Percentiles rank a stretch among this genome's conserved stretches.
Conservation (phyloP, 2,113 vertebrate species). For the Podarcis raffonei region DNA sequence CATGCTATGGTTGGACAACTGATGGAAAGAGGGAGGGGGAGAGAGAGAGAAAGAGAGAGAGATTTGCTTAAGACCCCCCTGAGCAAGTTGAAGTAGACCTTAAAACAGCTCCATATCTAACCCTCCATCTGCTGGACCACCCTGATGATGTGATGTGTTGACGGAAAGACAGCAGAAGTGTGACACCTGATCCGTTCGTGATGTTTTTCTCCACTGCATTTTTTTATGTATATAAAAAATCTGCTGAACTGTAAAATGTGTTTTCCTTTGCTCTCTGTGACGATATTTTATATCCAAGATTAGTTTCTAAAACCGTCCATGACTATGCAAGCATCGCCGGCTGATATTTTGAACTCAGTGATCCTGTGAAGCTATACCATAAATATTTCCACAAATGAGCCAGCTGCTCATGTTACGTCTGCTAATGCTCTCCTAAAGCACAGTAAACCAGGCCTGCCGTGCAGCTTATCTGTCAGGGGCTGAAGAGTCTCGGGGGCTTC, state of each 20-base stretch:
- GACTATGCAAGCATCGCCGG: slow-evolving; percentile 65
- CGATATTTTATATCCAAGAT: slow-evolving; percentile 61
- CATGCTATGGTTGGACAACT: not conserved
- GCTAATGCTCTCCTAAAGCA: slow-evolving; percentile 69
- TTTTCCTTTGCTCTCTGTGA: slow-evolving; percentile 44
- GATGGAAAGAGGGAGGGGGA: not conserved
- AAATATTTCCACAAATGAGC: slow-evolving; percentile 75
- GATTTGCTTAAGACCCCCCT: not conserved
- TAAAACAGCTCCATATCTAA: not conserved
- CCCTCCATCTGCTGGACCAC: not conserved
- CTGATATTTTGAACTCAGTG: slow-evolving; percentile 60
- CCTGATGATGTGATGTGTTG: not conserved
- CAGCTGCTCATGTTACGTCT: slow-evolving; percentile 71
- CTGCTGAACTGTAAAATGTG: slow-evolving; percentile 43
- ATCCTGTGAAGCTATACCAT: slow-evolving; percentile 70
- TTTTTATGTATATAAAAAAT: slow-evolving; percentile 37
- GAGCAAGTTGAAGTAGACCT: not conserved
- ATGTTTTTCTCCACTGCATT: slow-evolving; percentile 6
- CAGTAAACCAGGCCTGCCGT: slow-evolving; percentile 50
- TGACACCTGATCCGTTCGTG: not conserved
- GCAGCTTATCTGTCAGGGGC: not conserved
- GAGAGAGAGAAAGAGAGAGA: not conserved
- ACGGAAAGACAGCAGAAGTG: not conserved
- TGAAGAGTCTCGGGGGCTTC: not conserved
- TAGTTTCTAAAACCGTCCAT: slow-evolving; percentile 62